Evolutionary conservation across 2,888 invertebrate genomes (phyloP), one percentile per base, ranked within the genome.

Genomic region (Zhuqinia jingwanae): DNA sequence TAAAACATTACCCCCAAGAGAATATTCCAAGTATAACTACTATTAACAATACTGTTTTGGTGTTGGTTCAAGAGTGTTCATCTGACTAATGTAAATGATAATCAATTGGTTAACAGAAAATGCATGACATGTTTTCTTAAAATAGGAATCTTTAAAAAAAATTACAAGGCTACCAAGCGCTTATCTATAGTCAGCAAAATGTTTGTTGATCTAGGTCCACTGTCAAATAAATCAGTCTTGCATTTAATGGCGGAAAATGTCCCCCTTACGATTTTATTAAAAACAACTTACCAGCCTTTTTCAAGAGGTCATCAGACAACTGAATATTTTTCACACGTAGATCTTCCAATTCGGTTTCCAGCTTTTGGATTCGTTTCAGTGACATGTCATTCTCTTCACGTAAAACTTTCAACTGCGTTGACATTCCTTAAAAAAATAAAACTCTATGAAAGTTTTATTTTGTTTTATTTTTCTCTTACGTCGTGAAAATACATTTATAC

Each of bases 321-420:
- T 94, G 94, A 0, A 93, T 93, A 77, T 95, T 95, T 91, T 94
- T 94, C 83, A 93, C 93, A 91, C 94, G 94, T 89, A 94, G 94
- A 0, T 93, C 94, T 0, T 93, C 91, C 45, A 95, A 92, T 89
- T 95, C 95, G 27, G 94, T 94, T 91, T 95, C 95, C 88, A 95
- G 91, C 2, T 94, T 94, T 27, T 94, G 92, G 90, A 95, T 93
- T 85, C 94, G 93, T 91, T 94, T 94, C 22, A 94, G 92, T 30
- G 95, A 93, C 89, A 94, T 92, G 91, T 95, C 95, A 1, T 95
- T 94, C 92, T 95, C 95, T 90, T 95, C 95, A 92, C 94, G 94
- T 0, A 95, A 95, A n/a, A 94, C 93, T 88, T 94, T 94, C 20
- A 95, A 92, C 91, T 95, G 95, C 91, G 94, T 93, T 93, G 95